Base-by-base conservation (phyloP, 2,797 vertebrate genomes). In the Neosalanx taihuensis region DNA sequence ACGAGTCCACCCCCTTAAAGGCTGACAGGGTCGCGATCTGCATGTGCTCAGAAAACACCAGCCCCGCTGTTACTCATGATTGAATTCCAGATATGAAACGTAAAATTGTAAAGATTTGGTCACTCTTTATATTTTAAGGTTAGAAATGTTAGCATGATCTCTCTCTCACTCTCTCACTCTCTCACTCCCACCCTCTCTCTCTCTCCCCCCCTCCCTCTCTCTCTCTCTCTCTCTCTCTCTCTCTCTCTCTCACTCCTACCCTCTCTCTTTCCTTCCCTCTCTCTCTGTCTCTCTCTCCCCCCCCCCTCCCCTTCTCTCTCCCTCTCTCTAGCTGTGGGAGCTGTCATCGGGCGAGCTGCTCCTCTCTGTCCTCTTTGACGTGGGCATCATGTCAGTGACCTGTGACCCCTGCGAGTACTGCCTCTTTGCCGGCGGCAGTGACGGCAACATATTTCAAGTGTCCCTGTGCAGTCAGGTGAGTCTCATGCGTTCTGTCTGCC, bases 401-500 rank as follows among this genome's bases (percentile, higher is more conserved):
- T 92, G 96, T 71, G 97, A 99, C 88, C 94, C 97, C 72, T 93
- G 94, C 0, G 97, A 99, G 85, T 95, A 96, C 73, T 95, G 93
- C 70, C 87, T 98, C 77, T 99, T 98, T 87, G 98, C 96, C 0
- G 97, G 97, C 0, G 96, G 96, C 72, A 95, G 94, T 12, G 95
- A 99, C 0, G 96, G 97, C 0, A 95, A 93, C 84, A 93, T 99
- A 80, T 98, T 96, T 87, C 96, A 98, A 84, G 94, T 98, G 0
- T 94, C 96, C 59, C 92, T 99, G 13, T 95, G 90, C 64, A 88
- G 92, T 74, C 94, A 93, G 94, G 97, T 98, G 87, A 93, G 95
- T 71, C 46, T 13, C 49, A 10, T 83, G 3, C 41, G 0, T 18
- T 13, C 33, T 37, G 6, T 17, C 12, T 64, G 17, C 4, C 6